These are phyloP conservation scores for Smutsia temminckii DNA, from an alignment of 2,797 vertebrate species.

Conservation along the genomic window DNA sequence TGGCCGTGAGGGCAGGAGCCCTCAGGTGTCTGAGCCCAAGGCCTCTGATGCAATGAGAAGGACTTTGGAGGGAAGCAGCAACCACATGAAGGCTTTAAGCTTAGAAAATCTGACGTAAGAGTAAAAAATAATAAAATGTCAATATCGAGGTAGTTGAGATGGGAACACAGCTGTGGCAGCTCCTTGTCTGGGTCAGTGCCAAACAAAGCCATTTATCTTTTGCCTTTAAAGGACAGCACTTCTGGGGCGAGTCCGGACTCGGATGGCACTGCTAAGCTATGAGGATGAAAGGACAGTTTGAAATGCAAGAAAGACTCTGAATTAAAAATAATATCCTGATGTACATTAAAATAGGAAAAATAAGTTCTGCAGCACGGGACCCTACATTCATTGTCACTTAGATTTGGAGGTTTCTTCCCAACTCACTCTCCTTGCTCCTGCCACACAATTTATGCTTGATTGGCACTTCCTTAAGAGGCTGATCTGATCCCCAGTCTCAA, in stretches of 20 bases:
- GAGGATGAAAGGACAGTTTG: not conserved
- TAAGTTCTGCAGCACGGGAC: not conserved
- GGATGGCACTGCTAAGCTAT: not conserved
- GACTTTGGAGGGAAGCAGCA: not conserved
- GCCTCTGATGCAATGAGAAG: not conserved
- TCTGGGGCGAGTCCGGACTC: not conserved
- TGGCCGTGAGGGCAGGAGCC: not conserved
- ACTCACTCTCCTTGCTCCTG: too few relatives aligned
- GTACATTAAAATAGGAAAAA: not conserved
- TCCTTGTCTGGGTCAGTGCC: not conserved
- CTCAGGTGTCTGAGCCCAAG: not conserved
- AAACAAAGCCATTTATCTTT: not conserved
- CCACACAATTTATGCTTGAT: not conserved
- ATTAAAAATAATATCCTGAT: not conserved
- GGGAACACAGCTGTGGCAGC: not conserved
- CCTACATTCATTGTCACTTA: not conserved
- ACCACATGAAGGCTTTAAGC: not conserved
- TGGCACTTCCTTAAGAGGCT: not conserved
- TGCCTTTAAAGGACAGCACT: not conserved
- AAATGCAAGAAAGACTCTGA: not conserved
- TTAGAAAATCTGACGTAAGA: not conserved
- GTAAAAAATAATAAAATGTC: not conserved
- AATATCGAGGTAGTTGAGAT: not conserved
- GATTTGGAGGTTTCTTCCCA: not conserved
- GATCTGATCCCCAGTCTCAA: not conserved